Base-by-base conservation (phyloP, 2,888 invertebrate species). In the Orchesellides sinensis region DNA sequence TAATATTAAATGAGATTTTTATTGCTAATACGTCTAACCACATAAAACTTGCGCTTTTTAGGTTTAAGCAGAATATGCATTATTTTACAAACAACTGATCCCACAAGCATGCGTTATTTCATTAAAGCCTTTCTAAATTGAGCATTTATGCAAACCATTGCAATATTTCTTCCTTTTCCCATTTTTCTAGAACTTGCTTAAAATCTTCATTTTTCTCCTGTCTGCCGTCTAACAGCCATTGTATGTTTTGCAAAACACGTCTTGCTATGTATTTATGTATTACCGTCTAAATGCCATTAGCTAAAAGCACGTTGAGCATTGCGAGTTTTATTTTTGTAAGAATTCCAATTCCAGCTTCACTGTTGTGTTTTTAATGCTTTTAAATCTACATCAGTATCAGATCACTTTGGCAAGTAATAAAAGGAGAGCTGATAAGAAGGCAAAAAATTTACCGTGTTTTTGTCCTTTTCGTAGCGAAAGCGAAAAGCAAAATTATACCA, bases 101-200 rank as follows among this genome's bases (percentile, higher is more conserved):
- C 52, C 61, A 21, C n/a, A n/a, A n/a, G n/a, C n/a, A n/a, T 25
- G 25, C 69, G 68, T 78, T 66, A 78, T 78, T 69, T 78, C 78
- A 78, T 78, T 78, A 78, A 69, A 78, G 19, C 23, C 61, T 68
- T 45, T 25, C 23, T 61, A 74, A 74, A 74, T 74, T 52, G 74
- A 74, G 61, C 78, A 69, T 68, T 78, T 69, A 77, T 68, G 68
- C 68, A 78, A 78, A 78, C 78, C 69, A 78, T 69, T 61, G 52
- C 69, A 69, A 78, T 78, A 68, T 68, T 32, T 69, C 69, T 78
- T 78, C 32, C 56, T 17, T 5, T 49, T 8, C 49, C 19, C 29
- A 10, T 54, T 19, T 29, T 45, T 65, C 23, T n/a, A 25, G n/a
- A 59, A 23, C 6, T 54, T n/a, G 12, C 25, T 19, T n/a, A 25